Percentiles rank a stretch among this genome's conserved stretches.
Conservation (phyloP, 2,113 vertebrate genomes). For the Stegostoma tigrinum region DNA sequence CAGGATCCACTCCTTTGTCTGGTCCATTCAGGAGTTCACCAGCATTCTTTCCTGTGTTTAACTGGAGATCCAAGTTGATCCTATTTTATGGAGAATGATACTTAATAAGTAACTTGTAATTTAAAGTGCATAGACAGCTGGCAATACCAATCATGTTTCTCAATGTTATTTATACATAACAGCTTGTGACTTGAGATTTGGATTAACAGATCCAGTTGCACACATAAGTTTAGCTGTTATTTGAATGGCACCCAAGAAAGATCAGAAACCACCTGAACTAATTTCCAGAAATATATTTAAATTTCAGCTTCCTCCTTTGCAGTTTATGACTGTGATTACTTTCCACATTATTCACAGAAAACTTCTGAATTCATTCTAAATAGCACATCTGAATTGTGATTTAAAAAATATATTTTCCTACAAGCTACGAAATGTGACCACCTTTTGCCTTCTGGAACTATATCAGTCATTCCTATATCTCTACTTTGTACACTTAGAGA, state of each 20-base stretch:
- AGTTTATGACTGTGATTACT: background rate
- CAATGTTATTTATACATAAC: background rate
- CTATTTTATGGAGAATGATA: background rate
- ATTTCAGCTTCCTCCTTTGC: constrained; percentile 3
- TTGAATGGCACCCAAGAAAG: background rate
- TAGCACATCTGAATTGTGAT: background rate
- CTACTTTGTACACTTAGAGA: background rate
- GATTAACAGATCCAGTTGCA: background rate
- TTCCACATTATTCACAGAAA: background rate
- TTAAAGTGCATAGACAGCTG: background rate
- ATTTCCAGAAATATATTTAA: constrained; percentile 24
- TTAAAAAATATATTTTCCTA: background rate
- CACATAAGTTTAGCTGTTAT: background rate
- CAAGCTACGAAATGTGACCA: background rate
- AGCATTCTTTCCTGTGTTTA: background rate
- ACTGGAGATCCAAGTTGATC: background rate
- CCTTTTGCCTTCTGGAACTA: background rate
- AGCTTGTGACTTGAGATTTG: constrained; percentile 10
- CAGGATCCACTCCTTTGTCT: background rate
- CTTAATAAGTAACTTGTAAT: background rate
- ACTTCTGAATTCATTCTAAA: background rate
- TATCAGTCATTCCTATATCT: background rate
- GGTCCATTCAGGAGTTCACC: background rate
- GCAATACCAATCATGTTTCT: background rate
- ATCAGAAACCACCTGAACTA: background rate